Evolutionary conservation across 2,113 vertebrate species (phyloP).

Genomic region (Cynoglossus semilaevis): DNA sequence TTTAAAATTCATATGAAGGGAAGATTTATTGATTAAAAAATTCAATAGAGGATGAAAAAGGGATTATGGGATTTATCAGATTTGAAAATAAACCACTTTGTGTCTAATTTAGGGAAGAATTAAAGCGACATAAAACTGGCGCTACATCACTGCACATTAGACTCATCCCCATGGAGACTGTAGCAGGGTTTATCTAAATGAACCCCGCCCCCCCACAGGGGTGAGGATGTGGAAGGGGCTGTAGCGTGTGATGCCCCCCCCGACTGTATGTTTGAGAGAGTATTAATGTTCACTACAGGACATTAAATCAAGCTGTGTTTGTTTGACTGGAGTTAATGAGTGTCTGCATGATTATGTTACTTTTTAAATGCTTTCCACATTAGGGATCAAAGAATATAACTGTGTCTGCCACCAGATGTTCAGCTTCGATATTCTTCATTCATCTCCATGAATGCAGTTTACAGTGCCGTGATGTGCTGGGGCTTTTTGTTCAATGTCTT

Average conservation of each 20-base stretch:
- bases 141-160: slow-evolving; percentile 49
- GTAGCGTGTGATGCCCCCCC: slow-evolving; percentile 16
- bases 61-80: slow-evolving; percentile 62
- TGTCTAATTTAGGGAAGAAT: slow-evolving; percentile 67
- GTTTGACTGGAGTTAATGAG: slow-evolving; percentile 18
- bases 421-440: background rate
- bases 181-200: slow-evolving; percentile 58
- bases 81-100: slow-evolving; percentile 44
- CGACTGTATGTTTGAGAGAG: slow-evolving; percentile 17
- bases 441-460: too few species aligned
- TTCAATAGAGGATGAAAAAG: slow-evolving; percentile 30
- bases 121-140: slow-evolving; percentile 44
- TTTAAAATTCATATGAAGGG: slow-evolving; percentile 7
- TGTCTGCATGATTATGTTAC: slow-evolving; percentile 11
- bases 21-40: slow-evolving; percentile 49
- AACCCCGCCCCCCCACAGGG: slow-evolving; percentile 1
- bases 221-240: slow-evolving; percentile 28
- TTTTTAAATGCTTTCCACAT: slow-evolving; percentile 6
- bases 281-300: slow-evolving; percentile 32
- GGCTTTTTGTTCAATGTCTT: too few species aligned
- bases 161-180: slow-evolving; percentile 60
- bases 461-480: too few species aligned
- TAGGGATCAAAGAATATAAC: background rate
- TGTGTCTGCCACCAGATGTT: background rate
- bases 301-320: slow-evolving; percentile 17